Conservation (phyloP, 2,797 vertebrate genomes). For the Gymnocypris eckloni region DNA sequence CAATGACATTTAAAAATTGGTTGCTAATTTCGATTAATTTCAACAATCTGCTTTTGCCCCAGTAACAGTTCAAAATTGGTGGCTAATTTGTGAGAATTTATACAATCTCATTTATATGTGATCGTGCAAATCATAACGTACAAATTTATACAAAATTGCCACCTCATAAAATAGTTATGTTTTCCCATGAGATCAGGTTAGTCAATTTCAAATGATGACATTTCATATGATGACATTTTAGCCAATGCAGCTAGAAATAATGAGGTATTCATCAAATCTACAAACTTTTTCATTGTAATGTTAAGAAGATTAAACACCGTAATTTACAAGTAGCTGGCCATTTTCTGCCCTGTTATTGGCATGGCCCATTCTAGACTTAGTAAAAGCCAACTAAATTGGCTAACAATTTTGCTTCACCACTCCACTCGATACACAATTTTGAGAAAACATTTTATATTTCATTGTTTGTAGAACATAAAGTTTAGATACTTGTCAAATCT, state of each 20-base stretch:
- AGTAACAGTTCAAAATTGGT: neutral
- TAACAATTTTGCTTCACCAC: too few relatives aligned
- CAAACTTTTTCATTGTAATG: neutral
- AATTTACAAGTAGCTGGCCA: too few relatives aligned
- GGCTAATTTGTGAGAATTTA: neutral
- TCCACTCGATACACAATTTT: neutral
- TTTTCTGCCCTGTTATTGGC: too few relatives aligned
- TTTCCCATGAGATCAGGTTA: neutral
- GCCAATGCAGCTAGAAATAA: neutral
- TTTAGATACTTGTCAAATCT: neutral
- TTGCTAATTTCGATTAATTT: neutral
- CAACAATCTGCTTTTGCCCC: neutral
- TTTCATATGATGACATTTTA: neutral
- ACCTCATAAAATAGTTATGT: neutral
- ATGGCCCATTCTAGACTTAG: too few relatives aligned
- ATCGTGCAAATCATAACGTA: neutral
- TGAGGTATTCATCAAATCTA: neutral
- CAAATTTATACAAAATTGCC: neutral
- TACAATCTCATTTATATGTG: neutral
- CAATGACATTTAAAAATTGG: neutral
- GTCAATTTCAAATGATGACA: neutral
- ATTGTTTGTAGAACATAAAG: too few relatives aligned
- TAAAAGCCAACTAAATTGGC: too few relatives aligned
- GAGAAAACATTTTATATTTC: neutral
- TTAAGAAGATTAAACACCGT: neutral